Base-by-base conservation (phyloP, 2,888 invertebrate species). In the Lacanobia oleracea region DNA sequence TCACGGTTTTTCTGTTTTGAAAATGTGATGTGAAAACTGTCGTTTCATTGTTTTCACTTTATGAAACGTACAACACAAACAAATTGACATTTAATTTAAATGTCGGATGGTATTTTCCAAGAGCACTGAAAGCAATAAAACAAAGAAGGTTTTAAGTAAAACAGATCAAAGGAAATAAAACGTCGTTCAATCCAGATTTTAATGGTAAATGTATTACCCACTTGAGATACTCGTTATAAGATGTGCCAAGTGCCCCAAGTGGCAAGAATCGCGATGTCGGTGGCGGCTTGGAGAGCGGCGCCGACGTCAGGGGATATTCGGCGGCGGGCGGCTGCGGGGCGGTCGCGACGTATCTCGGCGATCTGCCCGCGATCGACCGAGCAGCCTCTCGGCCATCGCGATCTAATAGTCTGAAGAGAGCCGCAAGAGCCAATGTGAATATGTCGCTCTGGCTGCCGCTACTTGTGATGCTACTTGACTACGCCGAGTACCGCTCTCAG, bases 331-430 rank as follows among this genome's bases (percentile, higher is more conserved):
- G 80, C 81, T 85, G 85, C 84, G 85, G 79, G 82, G 74, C 75
- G 89, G 88, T 90, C 92, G 91, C 91, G 89, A 86, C 90, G 84
- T 93, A 93, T 93, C 93, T 91, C 93, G 89, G 83, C 92, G 92
- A 94, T 93, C 93, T 91, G 91, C 88, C 87, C 90, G 86, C 88
- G 87, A 88, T 90, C 91, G 91, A 91, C 89, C 90, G 87, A 73
- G 82, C 87, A 84, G 86, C 86, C 87, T 88, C 89, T 86, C 87
- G 88, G 84, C 88, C 89, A 90, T 91, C 91, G 90, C 81, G 89
- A 92, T 92, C 86, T 90, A 88, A 90, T 83, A 88, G 83, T 84
- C 86, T 84, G 79, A 79, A 86, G 85, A 79, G 78, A 87, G 86
- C 86, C 84, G 82, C 87, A 85, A 90, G 85, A 86, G 88, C 87